Evolutionary conservation across 2,888 invertebrate species (phyloP).

Genomic region (Hyppa rectilinea): DNA sequence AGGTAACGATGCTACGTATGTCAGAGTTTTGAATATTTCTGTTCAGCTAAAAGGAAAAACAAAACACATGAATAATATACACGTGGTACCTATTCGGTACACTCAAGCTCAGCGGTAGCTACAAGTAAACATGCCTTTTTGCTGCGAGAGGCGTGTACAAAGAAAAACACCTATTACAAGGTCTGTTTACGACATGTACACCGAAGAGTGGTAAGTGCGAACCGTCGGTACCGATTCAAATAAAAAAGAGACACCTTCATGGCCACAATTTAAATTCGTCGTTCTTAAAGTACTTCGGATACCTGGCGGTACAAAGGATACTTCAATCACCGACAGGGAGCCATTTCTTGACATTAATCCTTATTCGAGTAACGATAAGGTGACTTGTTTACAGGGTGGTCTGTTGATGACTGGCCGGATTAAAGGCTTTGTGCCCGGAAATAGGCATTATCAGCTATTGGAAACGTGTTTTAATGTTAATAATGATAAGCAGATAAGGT

Average conservation of each 20-base stretch:
- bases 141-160: conserved; percentile 42
- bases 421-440: conserved; percentile 17
- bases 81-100: conserved; percentile 7
- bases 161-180: conserved; percentile 57
- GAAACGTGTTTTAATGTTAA: conserved; percentile 19
- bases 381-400: conserved; percentile 66
- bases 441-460: conserved; percentile 12
- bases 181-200: conserved; percentile 54
- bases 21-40: not conserved
- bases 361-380: conserved; percentile 55
- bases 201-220: conserved; percentile 40
- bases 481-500: conserved; percentile 10
- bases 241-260: conserved; percentile 52
- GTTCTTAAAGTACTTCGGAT: conserved; percentile 52
- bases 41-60: conserved; percentile 5
- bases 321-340: conserved; percentile 57
- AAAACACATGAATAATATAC: conserved; percentile 29
- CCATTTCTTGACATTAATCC: conserved; percentile 65
- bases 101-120: conserved; percentile 40
- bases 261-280: conserved; percentile 54
- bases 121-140: conserved; percentile 50
- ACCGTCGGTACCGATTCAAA: conserved; percentile 41
- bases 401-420: conserved; percentile 53
- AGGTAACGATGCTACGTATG: not conserved
- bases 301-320: conserved; percentile 43